A percentile compares a stretch with the other conserved stretches of the same genome.
These are phyloP conservation scores for Chrysolina haemoptera DNA, from an alignment of 2,888 invertebrate species.

Conservation along the genomic window DNA sequence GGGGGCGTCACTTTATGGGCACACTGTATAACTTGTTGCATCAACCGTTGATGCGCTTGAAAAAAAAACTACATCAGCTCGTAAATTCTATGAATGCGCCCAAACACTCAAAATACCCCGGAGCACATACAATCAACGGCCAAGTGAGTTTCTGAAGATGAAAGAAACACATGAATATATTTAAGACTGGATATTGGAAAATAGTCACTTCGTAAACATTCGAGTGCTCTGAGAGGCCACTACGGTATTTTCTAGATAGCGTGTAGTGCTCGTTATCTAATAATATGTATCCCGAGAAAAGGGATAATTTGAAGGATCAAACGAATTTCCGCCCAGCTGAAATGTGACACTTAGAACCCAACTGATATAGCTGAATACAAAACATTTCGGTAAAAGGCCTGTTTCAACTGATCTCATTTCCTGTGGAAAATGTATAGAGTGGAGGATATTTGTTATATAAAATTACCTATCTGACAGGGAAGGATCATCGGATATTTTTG, in stretches of 20 bases:
- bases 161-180: constrained; percentile 14
- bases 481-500: background rate
- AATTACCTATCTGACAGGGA: background rate
- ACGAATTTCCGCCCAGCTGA: constrained; percentile 10
- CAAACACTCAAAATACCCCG: background rate
- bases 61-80: too few species aligned
- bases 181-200: background rate
- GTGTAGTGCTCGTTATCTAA: constrained; percentile 5
- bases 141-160: background rate
- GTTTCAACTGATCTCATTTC: background rate
- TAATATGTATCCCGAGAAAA: background rate
- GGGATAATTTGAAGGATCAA: constrained; percentile 16
- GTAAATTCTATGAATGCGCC: too few species aligned
- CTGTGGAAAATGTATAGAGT: background rate
- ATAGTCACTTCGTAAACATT: background rate
- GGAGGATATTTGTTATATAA: background rate
- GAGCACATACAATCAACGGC: background rate
- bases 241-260: background rate
- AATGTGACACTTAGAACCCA: constrained; percentile 18
- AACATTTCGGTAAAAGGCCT: constrained; percentile 5
- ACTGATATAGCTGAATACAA: constrained; percentile 5
- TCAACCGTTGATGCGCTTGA: too few species aligned
- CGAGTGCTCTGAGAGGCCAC: background rate
- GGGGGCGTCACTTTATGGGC: too few species aligned
- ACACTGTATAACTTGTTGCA: too few species aligned